A percentile compares a stretch with the other conserved stretches of the same genome.
Conservation (phyloP, 2,888 invertebrate species). For the Punctoribates punctum region DNA sequence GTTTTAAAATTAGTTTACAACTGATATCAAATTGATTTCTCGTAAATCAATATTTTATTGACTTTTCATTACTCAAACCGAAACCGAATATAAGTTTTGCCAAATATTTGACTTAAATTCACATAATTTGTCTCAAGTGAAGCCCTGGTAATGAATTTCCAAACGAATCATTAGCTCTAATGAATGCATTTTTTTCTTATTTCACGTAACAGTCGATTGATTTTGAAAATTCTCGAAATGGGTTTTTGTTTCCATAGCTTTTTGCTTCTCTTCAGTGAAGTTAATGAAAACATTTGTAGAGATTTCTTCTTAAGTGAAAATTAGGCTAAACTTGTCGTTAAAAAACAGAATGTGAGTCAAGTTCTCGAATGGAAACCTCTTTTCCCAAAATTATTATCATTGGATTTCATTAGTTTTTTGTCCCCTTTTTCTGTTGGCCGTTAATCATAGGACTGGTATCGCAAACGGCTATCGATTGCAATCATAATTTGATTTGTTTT, state of each 20-base stretch:
- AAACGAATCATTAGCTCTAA: background rate
- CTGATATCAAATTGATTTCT: too few species aligned
- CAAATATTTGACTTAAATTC: too few species aligned
- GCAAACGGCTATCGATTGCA: constrained; percentile 1
- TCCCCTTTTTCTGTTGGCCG: background rate
- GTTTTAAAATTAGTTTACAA: too few species aligned
- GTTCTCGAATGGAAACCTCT: constrained; percentile 5
- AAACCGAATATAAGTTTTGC: too few species aligned
- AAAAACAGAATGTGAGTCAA: background rate
- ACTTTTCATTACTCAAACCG: too few species aligned
- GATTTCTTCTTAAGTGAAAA: background rate
- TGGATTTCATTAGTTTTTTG: background rate
- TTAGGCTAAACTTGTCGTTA: constrained; percentile 5
- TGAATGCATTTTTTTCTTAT: background rate
- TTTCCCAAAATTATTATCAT: background rate
- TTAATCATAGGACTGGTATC: background rate
- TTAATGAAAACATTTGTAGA: background rate
- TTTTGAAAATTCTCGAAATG: background rate
- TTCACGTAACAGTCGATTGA: background rate
- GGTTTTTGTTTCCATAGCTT: background rate
- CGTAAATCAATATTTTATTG: too few species aligned
- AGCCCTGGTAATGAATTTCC: too few species aligned
- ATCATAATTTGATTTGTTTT: background rate
- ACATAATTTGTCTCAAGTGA: too few species aligned
- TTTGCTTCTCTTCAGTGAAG: background rate